A percentile compares a stretch with the other conserved stretches of the same genome.
phyloP scores from a whole-genome alignment of 2,797 vertebrate species.

The Hydrophis major region DNA sequence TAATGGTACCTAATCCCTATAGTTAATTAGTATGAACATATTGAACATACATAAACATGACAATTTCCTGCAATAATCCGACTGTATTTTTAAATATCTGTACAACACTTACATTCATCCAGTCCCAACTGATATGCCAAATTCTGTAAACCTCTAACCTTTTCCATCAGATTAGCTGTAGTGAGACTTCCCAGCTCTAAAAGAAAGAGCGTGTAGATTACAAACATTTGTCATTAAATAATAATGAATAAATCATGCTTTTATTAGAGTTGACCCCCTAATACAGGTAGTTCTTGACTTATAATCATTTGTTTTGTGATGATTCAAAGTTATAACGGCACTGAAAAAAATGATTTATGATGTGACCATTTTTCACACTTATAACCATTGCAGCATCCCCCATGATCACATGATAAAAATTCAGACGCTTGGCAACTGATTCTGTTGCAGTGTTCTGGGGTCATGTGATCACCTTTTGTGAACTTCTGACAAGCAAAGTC shows the following conservation, averaged over 20 bases:
- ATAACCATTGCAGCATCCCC: not conserved
- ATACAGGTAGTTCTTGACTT: not conserved
- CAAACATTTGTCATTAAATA: not conserved
- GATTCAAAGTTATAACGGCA: not conserved
- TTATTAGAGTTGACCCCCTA: not conserved
- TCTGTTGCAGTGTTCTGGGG: not conserved
- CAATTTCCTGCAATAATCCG: not conserved
- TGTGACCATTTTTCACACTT: not conserved
- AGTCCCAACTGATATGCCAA: constrained; percentile 95
- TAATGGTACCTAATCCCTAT: not conserved
- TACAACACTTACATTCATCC: constrained; percentile 93
- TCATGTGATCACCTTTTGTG: not conserved
- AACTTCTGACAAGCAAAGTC: not conserved
- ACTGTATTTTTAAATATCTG: not conserved
- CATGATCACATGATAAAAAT: not conserved
- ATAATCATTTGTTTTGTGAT: not conserved
- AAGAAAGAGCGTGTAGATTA: constrained; percentile 33
- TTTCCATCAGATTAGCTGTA: constrained; percentile 98
- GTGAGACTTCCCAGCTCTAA: constrained; percentile 95
- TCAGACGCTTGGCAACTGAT: not conserved
- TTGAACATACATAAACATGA: not conserved
- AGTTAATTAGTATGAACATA: not conserved
- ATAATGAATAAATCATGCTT: not conserved
- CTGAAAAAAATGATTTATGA: not conserved
- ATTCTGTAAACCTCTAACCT: constrained; percentile 96